Evolutionary conservation across 2,888 invertebrate species (phyloP).

Genomic region (Epistrophe grossulariae): DNA sequence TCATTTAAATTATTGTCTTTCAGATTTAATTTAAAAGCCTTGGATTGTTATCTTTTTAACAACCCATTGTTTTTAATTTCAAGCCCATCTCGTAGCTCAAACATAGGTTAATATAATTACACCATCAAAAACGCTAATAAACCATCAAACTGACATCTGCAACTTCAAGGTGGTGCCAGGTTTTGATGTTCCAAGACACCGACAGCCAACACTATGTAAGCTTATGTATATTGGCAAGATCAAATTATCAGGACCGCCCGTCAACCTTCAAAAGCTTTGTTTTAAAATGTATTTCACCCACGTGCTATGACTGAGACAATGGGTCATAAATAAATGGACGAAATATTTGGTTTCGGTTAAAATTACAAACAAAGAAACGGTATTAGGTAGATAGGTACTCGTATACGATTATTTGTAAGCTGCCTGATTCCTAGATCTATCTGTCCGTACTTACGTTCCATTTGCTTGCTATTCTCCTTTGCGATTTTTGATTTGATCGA

Average conservation of each 20-base stretch:
- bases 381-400: neutral
- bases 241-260: slow-evolving; percentile 48
- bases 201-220: neutral
- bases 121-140: slow-evolving; percentile 68
- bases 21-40: neutral
- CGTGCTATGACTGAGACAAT: slow-evolving; percentile 69
- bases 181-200: slow-evolving; percentile 51
- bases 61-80: neutral
- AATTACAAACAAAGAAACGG: slow-evolving; percentile 31
- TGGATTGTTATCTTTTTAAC: slow-evolving; percentile 15
- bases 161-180: slow-evolving; percentile 45
- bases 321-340: slow-evolving; percentile 66
- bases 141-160: slow-evolving; percentile 54
- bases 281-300: slow-evolving; percentile 34
- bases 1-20: neutral
- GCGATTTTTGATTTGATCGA: slow-evolving; percentile 64
- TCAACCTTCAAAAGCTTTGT: slow-evolving; percentile 63
- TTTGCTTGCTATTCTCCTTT: slow-evolving; percentile 45
- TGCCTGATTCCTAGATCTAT: slow-evolving; percentile 48
- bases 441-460: neutral
- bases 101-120: slow-evolving; percentile 55
- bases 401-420: slow-evolving; percentile 42
- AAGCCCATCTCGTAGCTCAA: slow-evolving; percentile 36
- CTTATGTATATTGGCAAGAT: slow-evolving; percentile 17
- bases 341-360: slow-evolving; percentile 30